Percentiles rank a stretch among this genome's conserved stretches.
phyloP scores from a whole-genome alignment of 2,888 invertebrate genomes.

The Hirtodrosophila confusa region DNA sequence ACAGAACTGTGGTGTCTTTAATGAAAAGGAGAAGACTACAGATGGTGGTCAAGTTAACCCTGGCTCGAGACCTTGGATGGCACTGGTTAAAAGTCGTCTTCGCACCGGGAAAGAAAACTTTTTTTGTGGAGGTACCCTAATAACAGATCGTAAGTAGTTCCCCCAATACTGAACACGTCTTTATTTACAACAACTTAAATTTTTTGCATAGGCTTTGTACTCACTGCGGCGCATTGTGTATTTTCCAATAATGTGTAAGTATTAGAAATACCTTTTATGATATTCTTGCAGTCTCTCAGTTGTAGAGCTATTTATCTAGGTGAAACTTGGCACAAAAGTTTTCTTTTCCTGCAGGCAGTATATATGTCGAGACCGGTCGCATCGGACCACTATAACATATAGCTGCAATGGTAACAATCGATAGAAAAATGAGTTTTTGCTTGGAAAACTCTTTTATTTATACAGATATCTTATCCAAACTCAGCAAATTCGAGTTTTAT shows the following conservation, averaged over 20 bases:
- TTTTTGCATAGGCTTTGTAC: slow-evolving; percentile 9
- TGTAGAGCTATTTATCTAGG: too few relatives aligned
- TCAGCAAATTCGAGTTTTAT: too few relatives aligned
- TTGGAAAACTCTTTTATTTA: too few relatives aligned
- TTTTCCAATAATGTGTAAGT: slow-evolving; percentile 1
- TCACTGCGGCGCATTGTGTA: slow-evolving; percentile 27
- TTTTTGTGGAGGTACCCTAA: slow-evolving; percentile 10
- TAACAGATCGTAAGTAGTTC: slow-evolving; percentile 20
- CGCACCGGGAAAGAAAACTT: background rate
- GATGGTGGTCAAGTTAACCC: background rate
- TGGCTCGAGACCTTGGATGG: slow-evolving; percentile 23
- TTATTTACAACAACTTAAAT: background rate
- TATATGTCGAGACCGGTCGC: too few relatives aligned
- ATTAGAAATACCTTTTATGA: background rate
- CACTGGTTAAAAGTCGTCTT: background rate
- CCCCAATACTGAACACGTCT: too few relatives aligned
- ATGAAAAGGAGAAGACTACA: background rate
- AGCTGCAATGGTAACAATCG: too few relatives aligned
- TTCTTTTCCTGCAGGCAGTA: too few relatives aligned
- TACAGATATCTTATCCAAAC: too few relatives aligned
- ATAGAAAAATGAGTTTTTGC: too few relatives aligned
- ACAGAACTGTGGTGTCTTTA: slow-evolving; percentile 18
- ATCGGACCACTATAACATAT: too few relatives aligned
- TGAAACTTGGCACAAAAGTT: too few relatives aligned
- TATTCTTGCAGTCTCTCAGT: too few relatives aligned